Conservation (phyloP, 1,140 invertebrate genomes). For the Neuroterus valhalla region DNA sequence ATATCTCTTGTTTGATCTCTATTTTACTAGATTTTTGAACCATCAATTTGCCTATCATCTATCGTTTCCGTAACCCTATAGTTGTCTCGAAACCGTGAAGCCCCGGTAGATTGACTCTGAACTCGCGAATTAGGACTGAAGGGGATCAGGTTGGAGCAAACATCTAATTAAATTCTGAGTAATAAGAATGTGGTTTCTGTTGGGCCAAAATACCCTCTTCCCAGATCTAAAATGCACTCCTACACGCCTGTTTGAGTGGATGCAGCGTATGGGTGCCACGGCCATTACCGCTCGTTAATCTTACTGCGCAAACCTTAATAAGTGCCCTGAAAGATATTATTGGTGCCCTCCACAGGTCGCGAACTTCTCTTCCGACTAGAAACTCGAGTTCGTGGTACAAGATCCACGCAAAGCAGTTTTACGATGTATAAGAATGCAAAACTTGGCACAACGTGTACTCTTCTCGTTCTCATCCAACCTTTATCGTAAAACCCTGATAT, state of each 20-base stretch:
- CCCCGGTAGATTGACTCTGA: not conserved
- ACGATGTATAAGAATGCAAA: slow-evolving; percentile 10
- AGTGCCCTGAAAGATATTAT: slow-evolving; percentile 59
- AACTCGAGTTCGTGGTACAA: slow-evolving; percentile 5
- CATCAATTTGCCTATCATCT: too few species aligned
- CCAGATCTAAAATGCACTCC: slow-evolving; percentile 9
- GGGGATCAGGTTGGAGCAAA: not conserved
- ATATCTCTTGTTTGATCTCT: too few species aligned
- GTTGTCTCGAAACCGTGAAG: not conserved
- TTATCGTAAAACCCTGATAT: slow-evolving; percentile 10
- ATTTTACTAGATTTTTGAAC: too few species aligned
- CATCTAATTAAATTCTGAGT: slow-evolving; percentile 4
- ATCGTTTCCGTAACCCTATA: too few species aligned
- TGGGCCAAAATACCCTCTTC: slow-evolving; percentile 9
- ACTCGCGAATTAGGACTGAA: not conserved
- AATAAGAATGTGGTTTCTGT: slow-evolving; percentile 12
- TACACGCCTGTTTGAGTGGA: slow-evolving; percentile 41
- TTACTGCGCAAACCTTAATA: slow-evolving; percentile 62
- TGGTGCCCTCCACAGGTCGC: slow-evolving; percentile 53
- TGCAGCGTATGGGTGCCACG: slow-evolving; percentile 57
- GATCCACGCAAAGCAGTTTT: not conserved
- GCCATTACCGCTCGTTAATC: slow-evolving; percentile 66
- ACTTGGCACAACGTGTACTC: not conserved
- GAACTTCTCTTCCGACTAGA: slow-evolving; percentile 33
- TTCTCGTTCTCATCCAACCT: slow-evolving; percentile 1